phyloP scores from a whole-genome alignment of 2,888 invertebrate genomes.

The Nomada hirtipes region DNA sequence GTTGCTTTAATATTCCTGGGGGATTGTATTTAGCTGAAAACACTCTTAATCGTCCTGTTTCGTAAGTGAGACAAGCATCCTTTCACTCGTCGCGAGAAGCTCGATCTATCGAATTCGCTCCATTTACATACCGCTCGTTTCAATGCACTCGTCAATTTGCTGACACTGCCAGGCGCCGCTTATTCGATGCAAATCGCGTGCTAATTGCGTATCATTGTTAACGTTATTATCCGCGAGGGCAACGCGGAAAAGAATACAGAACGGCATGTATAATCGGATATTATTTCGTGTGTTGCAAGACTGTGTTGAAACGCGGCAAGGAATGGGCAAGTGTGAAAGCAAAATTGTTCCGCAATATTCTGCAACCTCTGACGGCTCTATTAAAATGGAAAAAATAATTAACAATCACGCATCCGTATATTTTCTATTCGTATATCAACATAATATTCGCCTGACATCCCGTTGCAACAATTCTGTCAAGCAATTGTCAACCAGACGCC shows the following conservation, averaged over 20 bases:
- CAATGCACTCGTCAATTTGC: conserved; percentile 21
- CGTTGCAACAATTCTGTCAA: too few species aligned
- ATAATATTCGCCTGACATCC: too few species aligned
- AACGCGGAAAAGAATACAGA: conserved; percentile 6
- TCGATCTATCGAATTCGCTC: conserved; percentile 6
- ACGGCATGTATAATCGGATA: background rate
- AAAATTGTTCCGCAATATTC: too few species aligned
- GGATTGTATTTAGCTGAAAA: too few species aligned
- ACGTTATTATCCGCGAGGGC: conserved; percentile 14
- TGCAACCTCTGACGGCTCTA: too few species aligned
- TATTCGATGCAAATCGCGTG: conserved; percentile 34
- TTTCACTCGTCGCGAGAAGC: conserved; percentile 16
- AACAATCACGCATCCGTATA: too few species aligned
- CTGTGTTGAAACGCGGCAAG: background rate
- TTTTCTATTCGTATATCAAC: too few species aligned
- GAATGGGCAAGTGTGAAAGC: background rate
- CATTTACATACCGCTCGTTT: conserved; percentile 11
- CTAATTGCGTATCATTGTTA: conserved; percentile 33
- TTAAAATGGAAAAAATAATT: too few species aligned
- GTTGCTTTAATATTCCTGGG: too few species aligned
- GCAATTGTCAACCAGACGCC: too few species aligned
- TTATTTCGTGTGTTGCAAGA: background rate
- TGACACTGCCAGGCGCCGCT: conserved; percentile 4
- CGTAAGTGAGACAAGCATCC: background rate
- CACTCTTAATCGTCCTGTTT: background rate